These are phyloP conservation scores for Nemurella pictetii DNA, from an alignment of 2,888 invertebrate species.

Conservation along the genomic window DNA sequence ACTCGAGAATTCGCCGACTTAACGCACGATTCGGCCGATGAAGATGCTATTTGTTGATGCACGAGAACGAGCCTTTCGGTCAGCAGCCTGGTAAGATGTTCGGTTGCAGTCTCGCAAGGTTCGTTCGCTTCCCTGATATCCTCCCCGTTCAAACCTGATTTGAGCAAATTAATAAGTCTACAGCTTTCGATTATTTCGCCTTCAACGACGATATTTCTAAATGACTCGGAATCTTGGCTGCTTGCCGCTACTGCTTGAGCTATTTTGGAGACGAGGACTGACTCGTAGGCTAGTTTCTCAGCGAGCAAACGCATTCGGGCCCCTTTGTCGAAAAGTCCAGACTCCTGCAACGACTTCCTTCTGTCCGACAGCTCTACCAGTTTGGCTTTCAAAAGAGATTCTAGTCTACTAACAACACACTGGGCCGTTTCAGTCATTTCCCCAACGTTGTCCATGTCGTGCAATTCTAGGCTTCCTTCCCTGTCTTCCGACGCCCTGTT, in stretches of 20 bases:
- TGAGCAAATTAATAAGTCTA: slow-evolving; percentile 72
- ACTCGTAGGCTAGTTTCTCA: slow-evolving; percentile 80
- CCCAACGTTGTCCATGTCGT: slow-evolving; percentile 5
- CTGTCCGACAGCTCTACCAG: slow-evolving; percentile 69
- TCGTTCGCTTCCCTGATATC: slow-evolving; percentile 52
- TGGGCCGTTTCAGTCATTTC: slow-evolving; percentile 40
- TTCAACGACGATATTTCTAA: slow-evolving; percentile 61
- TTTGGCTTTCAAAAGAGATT: slow-evolving; percentile 69
- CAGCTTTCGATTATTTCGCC: slow-evolving; percentile 64
- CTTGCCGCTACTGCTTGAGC: slow-evolving; percentile 65
- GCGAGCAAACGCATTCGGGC: slow-evolving; percentile 72
- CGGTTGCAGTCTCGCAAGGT: slow-evolving; percentile 56
- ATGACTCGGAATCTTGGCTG: slow-evolving; percentile 60
- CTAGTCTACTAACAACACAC: slow-evolving; percentile 54
- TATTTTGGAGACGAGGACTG: slow-evolving; percentile 69
- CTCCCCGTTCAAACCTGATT: slow-evolving; percentile 65
- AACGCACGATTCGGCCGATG: slow-evolving; percentile 44
- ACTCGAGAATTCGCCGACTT: slow-evolving; percentile 8
- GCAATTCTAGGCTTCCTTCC: slow-evolving; percentile 58
- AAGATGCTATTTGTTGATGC: slow-evolving; percentile 58
- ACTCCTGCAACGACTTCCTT: slow-evolving; percentile 66
- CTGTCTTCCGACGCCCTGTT: slow-evolving; percentile 63
- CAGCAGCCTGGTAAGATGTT: slow-evolving; percentile 74
- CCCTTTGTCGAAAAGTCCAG: slow-evolving; percentile 68
- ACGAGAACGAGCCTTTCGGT: slow-evolving; percentile 61